Evolutionary conservation across 2,797 vertebrate species (phyloP), one percentile per base, ranked within the genome.

Genomic region (Nannoperca obscura): DNA sequence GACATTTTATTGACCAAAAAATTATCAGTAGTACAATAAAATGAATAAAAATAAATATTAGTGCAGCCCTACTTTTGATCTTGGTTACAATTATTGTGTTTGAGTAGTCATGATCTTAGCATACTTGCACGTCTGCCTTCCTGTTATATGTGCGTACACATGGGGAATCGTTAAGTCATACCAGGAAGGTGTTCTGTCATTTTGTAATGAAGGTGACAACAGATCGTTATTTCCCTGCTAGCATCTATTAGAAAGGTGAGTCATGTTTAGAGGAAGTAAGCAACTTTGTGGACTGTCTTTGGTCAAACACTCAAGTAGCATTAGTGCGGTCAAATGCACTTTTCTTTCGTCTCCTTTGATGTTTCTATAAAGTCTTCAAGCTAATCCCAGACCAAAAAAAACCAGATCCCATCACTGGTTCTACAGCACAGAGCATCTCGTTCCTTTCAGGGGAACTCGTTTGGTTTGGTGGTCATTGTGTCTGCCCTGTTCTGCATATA

Each of bases 401-500:
- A 52, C 34, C 68, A 44, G 76, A 85, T 76, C 76, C 77, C 47
- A 59, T 83, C 78, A 36, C 36, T 67, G 58, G 9, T 68, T 3
- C 47, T 22, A 20, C 71, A 70, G 58, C 62, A 53, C 49, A 22
- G 34, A 76, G 64, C 65, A 30, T 84, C 80, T 53, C 84, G 70
- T 84, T 78, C 59, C 74, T 67, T 60, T 53, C 10, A 27, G 47
- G 65, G 82, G 50, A 81, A 60, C 57, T 77, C 50, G 7, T 85
- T 86, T 72, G 78, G 78, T 84, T 73, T 57, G 7, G 71, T 60
- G 65, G 78, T 80, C 71, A 68, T 79, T 86, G 82, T 82, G 69
- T 81, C 68, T 11, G 49, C 71, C 62, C 76, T 14, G 2, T 58
- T 77, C 64, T 65, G 61, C 84, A 77, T 71, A 75, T 81, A 80